phyloP scores from a whole-genome alignment of 1,140 invertebrate species.

The Meloidogyne exigua region DNA sequence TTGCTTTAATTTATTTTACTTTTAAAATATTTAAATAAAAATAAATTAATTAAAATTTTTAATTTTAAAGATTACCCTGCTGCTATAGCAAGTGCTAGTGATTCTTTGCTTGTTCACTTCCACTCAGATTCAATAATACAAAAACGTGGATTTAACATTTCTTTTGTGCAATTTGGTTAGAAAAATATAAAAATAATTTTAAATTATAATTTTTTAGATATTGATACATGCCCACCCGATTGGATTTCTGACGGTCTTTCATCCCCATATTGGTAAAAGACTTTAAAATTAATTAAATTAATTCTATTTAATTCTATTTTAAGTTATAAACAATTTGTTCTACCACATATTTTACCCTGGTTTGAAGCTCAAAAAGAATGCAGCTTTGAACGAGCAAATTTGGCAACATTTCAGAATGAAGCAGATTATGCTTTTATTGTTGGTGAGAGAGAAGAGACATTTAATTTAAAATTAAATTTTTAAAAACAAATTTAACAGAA shows the following conservation, averaged over 20 bases:
- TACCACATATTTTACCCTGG: slow-evolving; percentile 27
- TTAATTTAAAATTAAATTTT: no score
- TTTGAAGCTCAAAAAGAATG: slow-evolving; percentile 44
- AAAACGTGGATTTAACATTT: slow-evolving; percentile 45
- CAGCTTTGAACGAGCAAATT: slow-evolving; percentile 39
- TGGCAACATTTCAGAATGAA: slow-evolving; percentile 38
- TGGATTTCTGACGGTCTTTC: slow-evolving; percentile 31
- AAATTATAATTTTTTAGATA: slow-evolving; percentile 35
- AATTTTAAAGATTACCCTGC: slow-evolving; percentile 27
- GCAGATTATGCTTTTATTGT: slow-evolving; percentile 41
- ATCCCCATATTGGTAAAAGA: slow-evolving; percentile 16
- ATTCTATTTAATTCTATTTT: no score
- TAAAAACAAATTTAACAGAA: no score
- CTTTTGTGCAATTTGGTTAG: slow-evolving; percentile 40
- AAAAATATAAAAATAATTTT: not conserved
- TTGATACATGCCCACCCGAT: slow-evolving; percentile 37
- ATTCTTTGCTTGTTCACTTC: slow-evolving; percentile 43
- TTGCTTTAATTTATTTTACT: no score
- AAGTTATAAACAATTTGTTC: slow-evolving; percentile 42
- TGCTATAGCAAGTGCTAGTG: slow-evolving; percentile 36
- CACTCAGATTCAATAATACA: slow-evolving; percentile 49
- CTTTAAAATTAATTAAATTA: not conserved
- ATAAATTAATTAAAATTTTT: not conserved
- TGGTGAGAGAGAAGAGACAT: slow-evolving; percentile 12
- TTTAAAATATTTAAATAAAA: not conserved